A percentile compares a stretch with the other conserved stretches of the same genome.
phyloP scores from a whole-genome alignment of 1,140 invertebrate species.

The Eciton burchellii region DNA sequence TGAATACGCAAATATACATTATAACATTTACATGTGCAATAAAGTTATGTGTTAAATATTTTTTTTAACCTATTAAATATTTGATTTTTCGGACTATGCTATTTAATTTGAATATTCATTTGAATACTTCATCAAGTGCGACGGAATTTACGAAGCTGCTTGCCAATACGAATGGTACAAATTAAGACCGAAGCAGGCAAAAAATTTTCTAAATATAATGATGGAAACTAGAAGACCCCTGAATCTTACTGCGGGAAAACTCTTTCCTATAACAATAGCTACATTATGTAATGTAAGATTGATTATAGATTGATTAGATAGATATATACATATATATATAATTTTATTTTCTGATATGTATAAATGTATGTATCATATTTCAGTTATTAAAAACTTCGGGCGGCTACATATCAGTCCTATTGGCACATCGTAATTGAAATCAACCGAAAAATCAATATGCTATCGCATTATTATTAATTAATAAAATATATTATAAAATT shows the following conservation, averaged over 20 bases:
- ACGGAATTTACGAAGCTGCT: constrained; percentile 6
- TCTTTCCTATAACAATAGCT: constrained; percentile 50
- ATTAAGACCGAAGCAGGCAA: constrained; percentile 8
- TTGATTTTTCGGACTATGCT: neutral
- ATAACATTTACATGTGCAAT: neutral
- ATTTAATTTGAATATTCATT: neutral
- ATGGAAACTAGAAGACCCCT: constrained; percentile 15
- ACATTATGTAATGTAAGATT: constrained; percentile 48
- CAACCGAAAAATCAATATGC: no score
- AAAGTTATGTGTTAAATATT: neutral
- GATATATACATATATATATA: no score
- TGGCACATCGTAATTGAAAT: no score
- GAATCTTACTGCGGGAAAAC: constrained; percentile 46
- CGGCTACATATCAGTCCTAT: no score
- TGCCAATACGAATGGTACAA: constrained; percentile 39
- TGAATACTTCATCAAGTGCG: constrained; percentile 13
- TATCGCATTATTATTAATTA: no score
- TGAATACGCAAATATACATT: no score
- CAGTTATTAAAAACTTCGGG: no score
- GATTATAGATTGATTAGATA: neutral
- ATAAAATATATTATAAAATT: no score
- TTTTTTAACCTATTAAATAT: neutral
- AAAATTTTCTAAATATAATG: constrained; percentile 42
- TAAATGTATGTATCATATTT: no score
- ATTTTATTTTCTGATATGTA: no score